Conservation (phyloP, 2,113 vertebrate genomes). For the Tachuris rubrigastra region DNA sequence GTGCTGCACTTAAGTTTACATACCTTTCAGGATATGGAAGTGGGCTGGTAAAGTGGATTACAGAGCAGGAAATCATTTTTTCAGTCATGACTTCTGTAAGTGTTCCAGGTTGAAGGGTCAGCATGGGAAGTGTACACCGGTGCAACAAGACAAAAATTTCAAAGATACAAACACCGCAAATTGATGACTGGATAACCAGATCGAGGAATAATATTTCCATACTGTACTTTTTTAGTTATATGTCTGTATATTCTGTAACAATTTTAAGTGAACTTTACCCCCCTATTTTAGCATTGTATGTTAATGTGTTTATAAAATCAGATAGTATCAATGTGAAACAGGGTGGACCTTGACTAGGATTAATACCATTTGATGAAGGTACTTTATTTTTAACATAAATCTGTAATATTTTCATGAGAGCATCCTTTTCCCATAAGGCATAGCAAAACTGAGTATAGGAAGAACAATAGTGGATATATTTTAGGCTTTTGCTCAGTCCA, state of each 20-base stretch:
- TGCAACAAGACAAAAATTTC: constrained; percentile 64
- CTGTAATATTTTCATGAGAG: constrained; percentile 55
- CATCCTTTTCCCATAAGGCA: constrained; percentile 50
- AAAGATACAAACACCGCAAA: constrained; percentile 71
- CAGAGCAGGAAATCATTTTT: constrained; percentile 75
- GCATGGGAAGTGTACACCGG: constrained; percentile 70
- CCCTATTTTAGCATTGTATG: constrained; percentile 61
- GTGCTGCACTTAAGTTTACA: constrained; percentile 83
- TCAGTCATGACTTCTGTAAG: constrained; percentile 71
- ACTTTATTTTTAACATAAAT: constrained; percentile 62
- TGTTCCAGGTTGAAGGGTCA: constrained; percentile 70
- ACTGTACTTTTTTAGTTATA: constrained; percentile 78
- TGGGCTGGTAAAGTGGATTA: constrained; percentile 81
- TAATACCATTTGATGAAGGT: constrained; percentile 60
- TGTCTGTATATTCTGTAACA: constrained; percentile 84
- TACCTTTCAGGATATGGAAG: constrained; percentile 76
- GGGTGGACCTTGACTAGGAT: constrained; percentile 66
- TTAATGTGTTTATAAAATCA: constrained; percentile 70
- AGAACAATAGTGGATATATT: constrained; percentile 22
- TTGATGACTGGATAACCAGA: constrained; percentile 70
- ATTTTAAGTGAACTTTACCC: constrained; percentile 79
- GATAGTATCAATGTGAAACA: constrained; percentile 61
- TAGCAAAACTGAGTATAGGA: constrained; percentile 24
- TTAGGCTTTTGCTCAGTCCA: constrained; percentile 48
- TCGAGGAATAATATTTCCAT: constrained; percentile 73